Percentiles rank a stretch among this genome's conserved stretches.
These are phyloP conservation scores for Alloscopus bannaensis DNA, from an alignment of 2,888 invertebrate genomes.

Conservation along the genomic window DNA sequence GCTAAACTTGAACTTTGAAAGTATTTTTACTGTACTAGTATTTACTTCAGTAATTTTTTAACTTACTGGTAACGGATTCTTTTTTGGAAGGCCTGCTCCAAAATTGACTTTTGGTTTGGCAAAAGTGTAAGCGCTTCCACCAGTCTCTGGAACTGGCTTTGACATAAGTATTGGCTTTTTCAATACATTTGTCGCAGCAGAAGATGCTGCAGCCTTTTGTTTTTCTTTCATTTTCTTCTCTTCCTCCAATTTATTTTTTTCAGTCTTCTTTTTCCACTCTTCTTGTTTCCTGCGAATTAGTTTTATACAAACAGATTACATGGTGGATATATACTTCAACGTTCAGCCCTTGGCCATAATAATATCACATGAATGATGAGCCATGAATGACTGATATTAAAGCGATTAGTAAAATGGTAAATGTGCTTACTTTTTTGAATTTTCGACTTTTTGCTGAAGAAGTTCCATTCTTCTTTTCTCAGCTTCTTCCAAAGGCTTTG, in stretches of 20 bases:
- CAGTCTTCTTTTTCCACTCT: conserved; percentile 66
- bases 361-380: too few relatives aligned
- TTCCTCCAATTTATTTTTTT: conserved; percentile 61
- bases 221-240: conserved; percentile 39
- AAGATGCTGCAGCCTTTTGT: conserved; percentile 7
- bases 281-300: conserved; percentile 65
- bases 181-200: conserved; percentile 8
- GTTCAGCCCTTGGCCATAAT: too few relatives aligned
- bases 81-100: conserved; percentile 11
- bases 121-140: too few relatives aligned
- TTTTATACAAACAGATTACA: too few relatives aligned
- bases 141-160: too few relatives aligned
- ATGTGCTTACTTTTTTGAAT: conserved; percentile 58
- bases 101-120: conserved; percentile 29
- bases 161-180: conserved; percentile 30
- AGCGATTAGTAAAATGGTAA: too few relatives aligned
- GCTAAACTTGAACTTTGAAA: too few relatives aligned
- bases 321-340: too few relatives aligned
- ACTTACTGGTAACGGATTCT: conserved; percentile 15
- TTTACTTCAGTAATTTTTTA: too few relatives aligned
- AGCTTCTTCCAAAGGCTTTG: conserved; percentile 57
- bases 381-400: too few relatives aligned
- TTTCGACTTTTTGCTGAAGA: conserved; percentile 50
- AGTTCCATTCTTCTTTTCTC: conserved; percentile 45
- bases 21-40: too few relatives aligned